These are phyloP conservation scores for Nasalis larvatus DNA, from an alignment of 2,113 vertebrate species.

Conservation along the genomic window DNA sequence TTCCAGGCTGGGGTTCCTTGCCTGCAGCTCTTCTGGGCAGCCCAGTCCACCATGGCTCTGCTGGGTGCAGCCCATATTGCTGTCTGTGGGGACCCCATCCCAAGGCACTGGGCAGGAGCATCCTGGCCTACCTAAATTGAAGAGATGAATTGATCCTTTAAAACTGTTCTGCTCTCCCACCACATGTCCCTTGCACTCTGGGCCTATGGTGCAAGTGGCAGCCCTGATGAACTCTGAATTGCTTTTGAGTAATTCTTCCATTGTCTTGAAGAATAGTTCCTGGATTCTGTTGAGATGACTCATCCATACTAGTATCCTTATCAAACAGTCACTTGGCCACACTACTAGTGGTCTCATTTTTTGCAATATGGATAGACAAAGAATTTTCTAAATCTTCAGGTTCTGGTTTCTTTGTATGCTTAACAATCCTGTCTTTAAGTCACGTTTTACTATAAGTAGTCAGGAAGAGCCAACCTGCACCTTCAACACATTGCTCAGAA, in stretches of 20 bases:
- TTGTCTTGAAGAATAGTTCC: background rate
- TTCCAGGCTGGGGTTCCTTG: background rate
- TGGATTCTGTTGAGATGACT: background rate
- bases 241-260: background rate
- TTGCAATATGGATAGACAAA: background rate
- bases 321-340: background rate
- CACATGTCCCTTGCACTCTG: background rate
- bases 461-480: background rate
- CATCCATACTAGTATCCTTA: background rate
- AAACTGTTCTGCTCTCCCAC: background rate
- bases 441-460: background rate
- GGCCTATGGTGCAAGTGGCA: background rate
- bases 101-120: background rate
- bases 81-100: background rate
- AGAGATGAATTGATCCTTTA: background rate
- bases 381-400: background rate
- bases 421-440: background rate
- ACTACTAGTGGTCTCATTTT: background rate
- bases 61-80: background rate
- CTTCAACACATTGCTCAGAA: background rate
- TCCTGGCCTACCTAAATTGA: background rate
- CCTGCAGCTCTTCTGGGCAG: background rate
- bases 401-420: background rate
- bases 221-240: background rate
- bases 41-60: too few species aligned